Evolutionary conservation across 1,140 invertebrate genomes (phyloP).

Genomic region (Ceratina calcarata): DNA sequence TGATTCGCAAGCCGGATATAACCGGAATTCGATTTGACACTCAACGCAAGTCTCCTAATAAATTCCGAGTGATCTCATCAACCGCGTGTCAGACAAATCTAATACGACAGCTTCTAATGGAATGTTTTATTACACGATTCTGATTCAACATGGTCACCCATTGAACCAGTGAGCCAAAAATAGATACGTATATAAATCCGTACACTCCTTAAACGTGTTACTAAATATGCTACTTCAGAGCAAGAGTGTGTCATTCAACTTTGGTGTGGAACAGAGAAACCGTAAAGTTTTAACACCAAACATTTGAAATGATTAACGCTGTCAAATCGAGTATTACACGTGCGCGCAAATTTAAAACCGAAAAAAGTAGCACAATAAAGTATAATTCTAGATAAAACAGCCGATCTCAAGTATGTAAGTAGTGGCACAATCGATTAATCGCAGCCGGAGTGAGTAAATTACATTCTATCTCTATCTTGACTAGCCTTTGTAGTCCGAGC

Average conservation of each 20-base stretch:
- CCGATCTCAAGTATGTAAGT: slow-evolving; percentile 32
- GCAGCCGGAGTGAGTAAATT: slow-evolving; percentile 58
- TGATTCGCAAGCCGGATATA: slow-evolving; percentile 55
- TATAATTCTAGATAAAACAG: neutral
- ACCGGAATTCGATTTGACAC: slow-evolving; percentile 69
- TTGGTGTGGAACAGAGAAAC: neutral
- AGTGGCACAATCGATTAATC: slow-evolving; percentile 41
- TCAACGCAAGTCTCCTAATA: slow-evolving; percentile 52
- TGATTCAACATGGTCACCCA: neutral
- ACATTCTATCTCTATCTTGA: slow-evolving; percentile 58
- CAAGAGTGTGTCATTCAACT: too few relatives aligned
- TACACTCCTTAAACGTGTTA: neutral
- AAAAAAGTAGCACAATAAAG: neutral
- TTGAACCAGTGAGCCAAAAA: neutral
- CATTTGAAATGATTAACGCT: neutral
- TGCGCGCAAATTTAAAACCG: neutral
- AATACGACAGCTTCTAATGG: neutral
- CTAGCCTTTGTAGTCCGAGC: slow-evolving; percentile 56
- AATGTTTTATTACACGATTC: slow-evolving; percentile 2
- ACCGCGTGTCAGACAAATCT: neutral
- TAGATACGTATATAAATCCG: neutral
- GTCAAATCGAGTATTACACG: neutral
- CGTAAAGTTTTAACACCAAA: too few relatives aligned
- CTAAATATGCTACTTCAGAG: neutral
- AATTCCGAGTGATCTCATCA: slow-evolving; percentile 48